Evolutionary conservation across 1,140 invertebrate genomes (phyloP).

Genomic region (Agrypnia vestita): DNA sequence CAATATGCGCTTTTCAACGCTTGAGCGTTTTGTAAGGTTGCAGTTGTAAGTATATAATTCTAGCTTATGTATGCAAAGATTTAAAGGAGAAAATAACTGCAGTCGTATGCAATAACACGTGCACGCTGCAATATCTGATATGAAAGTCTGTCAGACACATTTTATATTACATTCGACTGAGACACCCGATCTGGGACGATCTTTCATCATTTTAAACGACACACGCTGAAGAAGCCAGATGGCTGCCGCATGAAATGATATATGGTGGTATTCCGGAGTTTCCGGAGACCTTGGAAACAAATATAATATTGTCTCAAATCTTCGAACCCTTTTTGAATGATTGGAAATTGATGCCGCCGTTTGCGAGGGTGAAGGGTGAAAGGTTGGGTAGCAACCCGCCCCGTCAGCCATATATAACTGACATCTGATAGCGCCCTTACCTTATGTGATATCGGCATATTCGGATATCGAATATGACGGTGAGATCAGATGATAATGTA

Average conservation of each 20-base stretch:
- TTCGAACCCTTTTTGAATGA: conserved; percentile 22
- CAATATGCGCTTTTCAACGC: too few relatives aligned
- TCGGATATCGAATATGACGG: conserved; percentile 35
- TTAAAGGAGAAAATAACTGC: too few relatives aligned
- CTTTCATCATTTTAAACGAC: not conserved
- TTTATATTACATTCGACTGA: not conserved
- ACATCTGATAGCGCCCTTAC: not conserved
- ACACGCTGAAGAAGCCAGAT: not conserved
- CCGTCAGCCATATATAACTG: not conserved
- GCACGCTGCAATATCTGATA: too few relatives aligned
- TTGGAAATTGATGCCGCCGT: conserved; percentile 32
- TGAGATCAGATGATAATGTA: conserved; percentile 18
- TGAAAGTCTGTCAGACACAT: not conserved
- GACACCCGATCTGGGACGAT: not conserved
- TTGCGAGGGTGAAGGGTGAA: not conserved
- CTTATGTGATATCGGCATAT: conserved; percentile 29
- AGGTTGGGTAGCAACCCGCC: not conserved
- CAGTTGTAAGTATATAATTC: too few relatives aligned
- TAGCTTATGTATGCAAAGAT: too few relatives aligned
- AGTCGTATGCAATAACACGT: too few relatives aligned
- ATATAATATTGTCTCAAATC: conserved; percentile 6
- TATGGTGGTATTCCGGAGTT: not conserved
- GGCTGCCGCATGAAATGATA: not conserved
- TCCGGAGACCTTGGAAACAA: too few relatives aligned
- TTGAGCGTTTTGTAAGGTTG: too few relatives aligned